Base-by-base conservation (phyloP, 2,888 invertebrate genomes). In the Nephrotoma guestfalica region DNA sequence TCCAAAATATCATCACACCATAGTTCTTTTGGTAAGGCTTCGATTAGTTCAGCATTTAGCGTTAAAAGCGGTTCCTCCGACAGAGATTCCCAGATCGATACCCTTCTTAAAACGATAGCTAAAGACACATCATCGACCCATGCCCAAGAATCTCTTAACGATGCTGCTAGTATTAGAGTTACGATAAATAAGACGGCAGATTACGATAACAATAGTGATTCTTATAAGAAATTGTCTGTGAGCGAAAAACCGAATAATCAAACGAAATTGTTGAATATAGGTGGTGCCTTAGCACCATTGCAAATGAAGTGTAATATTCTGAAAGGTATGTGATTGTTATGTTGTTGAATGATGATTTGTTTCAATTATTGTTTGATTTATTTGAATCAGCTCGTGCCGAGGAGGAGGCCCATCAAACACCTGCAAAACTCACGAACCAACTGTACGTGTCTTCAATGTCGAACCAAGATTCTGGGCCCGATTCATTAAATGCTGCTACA, bases 251-350 rank as follows among this genome's bases (percentile, higher is more conserved):
- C 95, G 87, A 96, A 96, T 90, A 96, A 96, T 91, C 94, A 94
- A 90, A 92, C 93, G 84, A 94, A 94, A 90, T 93, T 94, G 90
- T 94, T 94, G 88, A 92, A 94, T 83, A 94, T 93, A 51, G 93
- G 93, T 0, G 94, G 95, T 89, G 95, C 96, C 40, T 93, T 98
- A 87, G 97, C 97, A 85, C 96, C 97, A 7, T 97, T 97, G 88
- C 96, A 97, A 90, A 94, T 98, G 88, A 98, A 98, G 92, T 98
- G 98, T 92, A 98, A 97, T 92, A 98, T 98, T 90, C 93, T 98
- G 86, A 98, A 98, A 93, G 97, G 97, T 91, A 93, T 93, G 89
- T 92, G 11, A 71, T 71, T 71, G 18, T 15, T 83, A 43, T 13
- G 13, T 45, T n/a, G 30, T 41, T 15, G 9, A 93, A 89, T 92